Conservation (phyloP, 2,888 invertebrate genomes). For the Eledone cirrhosa region DNA sequence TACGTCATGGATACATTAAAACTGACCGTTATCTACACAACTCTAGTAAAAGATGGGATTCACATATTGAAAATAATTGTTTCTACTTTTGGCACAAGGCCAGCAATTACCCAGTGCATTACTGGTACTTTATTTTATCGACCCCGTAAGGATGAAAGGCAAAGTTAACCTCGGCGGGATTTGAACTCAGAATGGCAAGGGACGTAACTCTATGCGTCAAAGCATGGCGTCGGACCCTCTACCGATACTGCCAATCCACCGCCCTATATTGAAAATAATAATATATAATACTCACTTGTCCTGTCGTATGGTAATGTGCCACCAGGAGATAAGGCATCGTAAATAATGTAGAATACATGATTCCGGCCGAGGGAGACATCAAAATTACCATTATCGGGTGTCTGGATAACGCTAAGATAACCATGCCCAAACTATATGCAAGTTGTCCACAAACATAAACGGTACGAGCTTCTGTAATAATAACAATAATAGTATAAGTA, state of each 20-base stretch:
- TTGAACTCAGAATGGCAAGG: too few relatives aligned
- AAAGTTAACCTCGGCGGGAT: too few relatives aligned
- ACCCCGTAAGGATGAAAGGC: too few relatives aligned
- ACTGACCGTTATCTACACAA: neutral
- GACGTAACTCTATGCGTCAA: too few relatives aligned
- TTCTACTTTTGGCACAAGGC: too few relatives aligned
- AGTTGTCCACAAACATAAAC: constrained; percentile 90
- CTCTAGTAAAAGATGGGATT: too few relatives aligned
- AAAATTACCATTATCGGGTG: constrained; percentile 59
- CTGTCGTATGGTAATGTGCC: constrained; percentile 92
- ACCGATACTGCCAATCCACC: too few relatives aligned
- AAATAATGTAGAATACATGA: constrained; percentile 97
- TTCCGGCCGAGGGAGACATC: constrained; percentile 85
- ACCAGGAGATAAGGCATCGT: constrained; percentile 95
- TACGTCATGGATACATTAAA: too few relatives aligned
- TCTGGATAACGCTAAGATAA: constrained; percentile 80
- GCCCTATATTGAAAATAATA: neutral
- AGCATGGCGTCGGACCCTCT: too few relatives aligned
- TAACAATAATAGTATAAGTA: neutral
- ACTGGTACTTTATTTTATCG: too few relatives aligned
- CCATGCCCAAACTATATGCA: constrained; percentile 89
- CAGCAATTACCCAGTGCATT: too few relatives aligned
- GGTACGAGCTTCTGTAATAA: constrained; percentile 76
- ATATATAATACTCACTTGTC: constrained; percentile 74
- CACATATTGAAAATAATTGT: neutral